phyloP scores from a whole-genome alignment of 2,888 invertebrate species.

The Cataglyphis rosenhaueri region DNA sequence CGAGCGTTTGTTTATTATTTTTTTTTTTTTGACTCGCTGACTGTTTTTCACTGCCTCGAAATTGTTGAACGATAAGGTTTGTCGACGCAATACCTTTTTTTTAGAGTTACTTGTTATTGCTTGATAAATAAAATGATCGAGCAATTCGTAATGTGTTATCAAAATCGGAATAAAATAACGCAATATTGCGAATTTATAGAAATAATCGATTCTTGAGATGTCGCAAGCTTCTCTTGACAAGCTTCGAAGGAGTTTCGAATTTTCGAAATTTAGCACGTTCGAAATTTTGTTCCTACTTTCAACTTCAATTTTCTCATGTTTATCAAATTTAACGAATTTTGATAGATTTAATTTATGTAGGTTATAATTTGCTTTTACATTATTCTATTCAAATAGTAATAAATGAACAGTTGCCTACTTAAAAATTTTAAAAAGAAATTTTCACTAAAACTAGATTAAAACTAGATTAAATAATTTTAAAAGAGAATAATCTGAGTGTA shows the following conservation, averaged over 20 bases:
- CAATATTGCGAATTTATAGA: not conserved
- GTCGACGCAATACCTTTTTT: not conserved
- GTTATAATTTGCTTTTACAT: not conserved
- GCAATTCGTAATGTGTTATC: not conserved
- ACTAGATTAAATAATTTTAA: not conserved
- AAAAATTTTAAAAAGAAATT: not conserved
- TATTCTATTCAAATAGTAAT: not conserved
- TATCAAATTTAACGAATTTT: not conserved
- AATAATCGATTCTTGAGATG: not conserved
- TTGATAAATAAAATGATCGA: not conserved
- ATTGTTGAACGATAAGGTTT: not conserved
- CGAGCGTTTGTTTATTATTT: not conserved
- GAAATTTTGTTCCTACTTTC: not conserved
- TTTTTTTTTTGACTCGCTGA: not conserved
- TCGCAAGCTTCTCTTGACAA: not conserved
- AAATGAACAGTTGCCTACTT: not conserved
- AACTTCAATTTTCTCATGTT: not conserved
- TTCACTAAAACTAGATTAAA: not conserved
- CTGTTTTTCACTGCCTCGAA: constrained; percentile 11
- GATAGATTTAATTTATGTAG: not conserved
- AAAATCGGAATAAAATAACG: not conserved
- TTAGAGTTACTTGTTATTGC: not conserved
- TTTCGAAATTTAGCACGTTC: not conserved
- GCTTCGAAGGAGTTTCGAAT: not conserved
- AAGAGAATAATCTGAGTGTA: not conserved